Percentiles rank a stretch among this genome's conserved stretches.
Conservation (phyloP, 2,113 vertebrate genomes). For the Pluvialis apricaria region DNA sequence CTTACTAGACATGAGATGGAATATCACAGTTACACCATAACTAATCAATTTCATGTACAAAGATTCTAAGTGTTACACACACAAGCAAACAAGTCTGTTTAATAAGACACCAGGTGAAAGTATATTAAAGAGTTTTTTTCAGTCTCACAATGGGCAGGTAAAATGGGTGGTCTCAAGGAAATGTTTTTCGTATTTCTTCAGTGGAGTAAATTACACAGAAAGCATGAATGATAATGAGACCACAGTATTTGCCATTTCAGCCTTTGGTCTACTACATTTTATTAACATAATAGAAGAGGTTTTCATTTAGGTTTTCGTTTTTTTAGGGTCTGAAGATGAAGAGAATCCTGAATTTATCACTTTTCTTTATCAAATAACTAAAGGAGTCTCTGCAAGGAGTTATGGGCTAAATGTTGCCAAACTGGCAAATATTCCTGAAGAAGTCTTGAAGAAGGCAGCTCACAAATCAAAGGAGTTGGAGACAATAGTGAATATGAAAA, state of each 20-base stretch:
- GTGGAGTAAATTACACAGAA: not conserved
- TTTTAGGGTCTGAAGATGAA: conserved; percentile 67
- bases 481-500: conserved; percentile 78
- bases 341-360: conserved; percentile 88
- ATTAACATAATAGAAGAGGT: not conserved
- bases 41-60: not conserved
- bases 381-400: conserved; percentile 88
- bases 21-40: not conserved
- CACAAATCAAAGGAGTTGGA: conserved; percentile 90
- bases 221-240: not conserved
- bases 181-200: not conserved
- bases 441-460: conserved; percentile 85
- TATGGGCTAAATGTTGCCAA: conserved; percentile 96
- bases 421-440: conserved; percentile 86
- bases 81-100: not conserved
- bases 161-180: not conserved
- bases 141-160: not conserved
- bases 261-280: not conserved
- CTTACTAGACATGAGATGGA: not conserved
- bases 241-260: not conserved
- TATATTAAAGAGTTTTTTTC: not conserved
- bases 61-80: not conserved
- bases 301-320: not conserved
- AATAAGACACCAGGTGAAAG: not conserved
- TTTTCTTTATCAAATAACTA: conserved; percentile 95